Conservation (phyloP, 1,140 invertebrate genomes). For the Bradysia coprophila region DNA sequence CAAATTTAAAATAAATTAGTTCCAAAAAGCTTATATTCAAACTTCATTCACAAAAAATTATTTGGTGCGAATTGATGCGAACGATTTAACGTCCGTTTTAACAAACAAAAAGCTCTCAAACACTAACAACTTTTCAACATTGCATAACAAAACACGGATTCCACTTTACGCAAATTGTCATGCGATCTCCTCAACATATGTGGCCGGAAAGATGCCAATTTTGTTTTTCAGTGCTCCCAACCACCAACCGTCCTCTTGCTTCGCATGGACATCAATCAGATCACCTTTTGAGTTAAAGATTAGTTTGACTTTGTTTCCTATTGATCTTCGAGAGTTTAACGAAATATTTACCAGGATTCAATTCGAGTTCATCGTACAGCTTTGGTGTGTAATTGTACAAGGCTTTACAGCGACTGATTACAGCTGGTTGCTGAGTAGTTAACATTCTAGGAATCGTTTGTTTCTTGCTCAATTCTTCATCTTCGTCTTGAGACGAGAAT, state of each 20-base stretch:
- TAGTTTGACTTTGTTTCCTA: not conserved
- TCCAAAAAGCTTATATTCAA: too few relatives aligned
- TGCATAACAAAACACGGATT: too few relatives aligned
- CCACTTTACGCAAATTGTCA: too few relatives aligned
- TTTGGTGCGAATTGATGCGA: too few relatives aligned
- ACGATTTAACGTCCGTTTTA: too few relatives aligned
- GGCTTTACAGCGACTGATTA: constrained; percentile 51
- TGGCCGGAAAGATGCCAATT: constrained; percentile 82
- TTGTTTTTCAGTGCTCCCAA: constrained; percentile 68
- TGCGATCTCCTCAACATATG: constrained; percentile 62
- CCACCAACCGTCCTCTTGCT: constrained; percentile 92
- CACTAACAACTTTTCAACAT: too few relatives aligned
- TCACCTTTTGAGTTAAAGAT: constrained; percentile 40
- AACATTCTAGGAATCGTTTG: not conserved
- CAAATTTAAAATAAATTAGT: too few relatives aligned
- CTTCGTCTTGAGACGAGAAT: constrained; percentile 49
- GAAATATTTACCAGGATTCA: constrained; percentile 51
- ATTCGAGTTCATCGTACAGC: constrained; percentile 70
- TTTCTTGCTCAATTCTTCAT: constrained; percentile 9
- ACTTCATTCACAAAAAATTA: too few relatives aligned
- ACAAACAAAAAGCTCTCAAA: too few relatives aligned
- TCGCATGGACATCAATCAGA: constrained; percentile 71
- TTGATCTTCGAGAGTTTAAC: too few relatives aligned
- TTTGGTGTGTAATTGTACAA: constrained; percentile 78
- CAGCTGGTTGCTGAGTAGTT: constrained; percentile 18